Base-by-base conservation (phyloP, 2,797 vertebrate genomes). In the Eospalax fontanierii region DNA sequence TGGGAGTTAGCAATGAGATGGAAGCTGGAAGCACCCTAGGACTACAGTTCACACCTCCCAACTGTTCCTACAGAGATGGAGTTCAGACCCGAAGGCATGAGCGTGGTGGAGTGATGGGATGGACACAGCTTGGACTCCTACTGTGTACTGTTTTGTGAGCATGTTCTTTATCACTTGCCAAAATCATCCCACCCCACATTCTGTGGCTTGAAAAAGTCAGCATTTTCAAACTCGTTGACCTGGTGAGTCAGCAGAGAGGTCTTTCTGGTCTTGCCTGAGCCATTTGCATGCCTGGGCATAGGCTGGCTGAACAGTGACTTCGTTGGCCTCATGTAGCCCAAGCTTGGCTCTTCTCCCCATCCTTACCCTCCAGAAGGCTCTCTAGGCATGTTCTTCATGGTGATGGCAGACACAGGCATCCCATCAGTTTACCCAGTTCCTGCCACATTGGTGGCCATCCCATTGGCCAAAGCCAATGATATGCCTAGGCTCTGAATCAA, bases 1-100 rank as follows among this genome's bases (percentile, higher is more conserved):
- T 2, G 63, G 97, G 96, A 97, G 97, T 96, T 89, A 92, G 79
- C 97, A 94, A 97, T 89, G 95, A 84, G 91, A 76, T 0, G 0
- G 88, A 91, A 94, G 46, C 91, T 81, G 89, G 82, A 81, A 95
- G 16, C 74, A n/a, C 91, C 94, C 85, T 83, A 85, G 89, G 89
- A 95, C 73, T 7, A 76, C 35, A 80, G 63, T 78, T 95, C 94
- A 90, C 66, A 78, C 16, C 90, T 73, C 96, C 87, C 90, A 82
- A 57, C 85, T 79, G 78, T n/a, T 91, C 87, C 80, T 63, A 75
- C 81, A 94, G 92, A 84, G 8, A 71, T 40, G 35, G 1, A n/a
- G 63, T 97, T 96, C 83, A 21, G 22, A 24, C 61, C 59, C 19
- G 43, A 70, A 73, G 76, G 35, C n/a, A 1, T 5, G 1, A 43